phyloP scores from a whole-genome alignment of 2,888 invertebrate species.

The Parapristionchus giblindavisi region DNA sequence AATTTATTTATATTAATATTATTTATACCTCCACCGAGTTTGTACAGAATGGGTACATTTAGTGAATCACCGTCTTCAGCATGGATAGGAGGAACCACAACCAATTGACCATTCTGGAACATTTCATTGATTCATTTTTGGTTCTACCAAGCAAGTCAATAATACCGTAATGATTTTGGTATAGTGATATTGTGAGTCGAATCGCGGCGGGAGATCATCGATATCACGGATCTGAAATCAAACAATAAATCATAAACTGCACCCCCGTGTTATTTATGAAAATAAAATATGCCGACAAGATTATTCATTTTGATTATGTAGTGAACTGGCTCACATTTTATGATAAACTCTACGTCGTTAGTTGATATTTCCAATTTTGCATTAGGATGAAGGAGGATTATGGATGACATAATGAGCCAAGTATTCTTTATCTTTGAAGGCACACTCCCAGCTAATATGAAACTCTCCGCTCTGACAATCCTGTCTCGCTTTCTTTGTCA shows the following conservation, averaged over 20 bases:
- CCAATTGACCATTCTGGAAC: slow-evolving; percentile 53
- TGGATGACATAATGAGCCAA: background rate
- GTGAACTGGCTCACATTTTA: too few species aligned
- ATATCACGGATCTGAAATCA: slow-evolving; percentile 49
- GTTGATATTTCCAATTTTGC: background rate
- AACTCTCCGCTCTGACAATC: too few species aligned
- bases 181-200: slow-evolving; percentile 57
- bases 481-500: too few species aligned
- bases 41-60: slow-evolving; percentile 59
- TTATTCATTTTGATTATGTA: background rate
- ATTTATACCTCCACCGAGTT: slow-evolving; percentile 59
- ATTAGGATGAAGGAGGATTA: background rate
- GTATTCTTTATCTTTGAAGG: too few species aligned
- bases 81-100: slow-evolving; percentile 56
- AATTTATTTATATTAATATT: background rate
- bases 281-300: slow-evolving; percentile 29
- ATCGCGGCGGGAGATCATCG: slow-evolving; percentile 64
- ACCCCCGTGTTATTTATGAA: too few species aligned
- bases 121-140: slow-evolving; percentile 26
- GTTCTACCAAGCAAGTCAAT: background rate
- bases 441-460: too few species aligned
- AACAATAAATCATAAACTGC: background rate
- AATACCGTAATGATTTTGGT: slow-evolving; percentile 56
- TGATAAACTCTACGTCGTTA: background rate
- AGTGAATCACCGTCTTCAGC: slow-evolving; percentile 64